These are phyloP conservation scores for Agrotis segetum DNA, from an alignment of 2,888 invertebrate genomes.

Conservation along the genomic window DNA sequence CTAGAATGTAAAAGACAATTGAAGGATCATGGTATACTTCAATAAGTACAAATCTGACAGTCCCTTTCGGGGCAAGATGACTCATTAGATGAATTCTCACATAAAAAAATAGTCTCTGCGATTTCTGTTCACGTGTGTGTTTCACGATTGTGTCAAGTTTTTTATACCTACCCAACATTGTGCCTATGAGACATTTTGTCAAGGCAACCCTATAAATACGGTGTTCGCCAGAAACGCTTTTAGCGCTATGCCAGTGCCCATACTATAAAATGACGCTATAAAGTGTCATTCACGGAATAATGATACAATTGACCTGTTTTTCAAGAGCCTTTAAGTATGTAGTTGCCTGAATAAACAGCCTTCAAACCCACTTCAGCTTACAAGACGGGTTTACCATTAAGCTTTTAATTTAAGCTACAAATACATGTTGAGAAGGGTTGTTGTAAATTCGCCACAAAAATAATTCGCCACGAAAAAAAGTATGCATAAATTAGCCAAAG, in stretches of 20 bases:
- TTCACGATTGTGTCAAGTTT: not conserved
- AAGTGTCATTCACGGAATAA: constrained; percentile 42
- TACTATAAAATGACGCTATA: constrained; percentile 26
- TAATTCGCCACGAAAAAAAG: no score
- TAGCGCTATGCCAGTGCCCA: constrained; percentile 3
- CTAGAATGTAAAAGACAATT: no score
- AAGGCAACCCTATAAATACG: not conserved
- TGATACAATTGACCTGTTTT: constrained; percentile 42
- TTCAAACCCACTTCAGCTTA: constrained; percentile 1
- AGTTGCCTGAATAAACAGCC: constrained; percentile 2
- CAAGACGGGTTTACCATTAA: not conserved
- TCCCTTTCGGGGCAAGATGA: no score
- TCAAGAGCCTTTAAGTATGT: constrained; percentile 6
- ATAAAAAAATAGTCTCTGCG: no score
- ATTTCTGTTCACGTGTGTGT: not conserved
- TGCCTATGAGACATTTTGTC: not conserved
- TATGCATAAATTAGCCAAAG: no score
- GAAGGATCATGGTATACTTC: no score
- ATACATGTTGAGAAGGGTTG: not conserved
- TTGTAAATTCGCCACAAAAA: no score
- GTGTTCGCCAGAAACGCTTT: constrained; percentile 6
- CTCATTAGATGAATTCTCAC: no score
- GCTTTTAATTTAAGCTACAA: not conserved
- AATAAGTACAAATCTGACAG: no score
- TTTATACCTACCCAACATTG: not conserved